Base-by-base conservation (phyloP, 2,113 vertebrate species). In the Hypomesus transpacificus region DNA sequence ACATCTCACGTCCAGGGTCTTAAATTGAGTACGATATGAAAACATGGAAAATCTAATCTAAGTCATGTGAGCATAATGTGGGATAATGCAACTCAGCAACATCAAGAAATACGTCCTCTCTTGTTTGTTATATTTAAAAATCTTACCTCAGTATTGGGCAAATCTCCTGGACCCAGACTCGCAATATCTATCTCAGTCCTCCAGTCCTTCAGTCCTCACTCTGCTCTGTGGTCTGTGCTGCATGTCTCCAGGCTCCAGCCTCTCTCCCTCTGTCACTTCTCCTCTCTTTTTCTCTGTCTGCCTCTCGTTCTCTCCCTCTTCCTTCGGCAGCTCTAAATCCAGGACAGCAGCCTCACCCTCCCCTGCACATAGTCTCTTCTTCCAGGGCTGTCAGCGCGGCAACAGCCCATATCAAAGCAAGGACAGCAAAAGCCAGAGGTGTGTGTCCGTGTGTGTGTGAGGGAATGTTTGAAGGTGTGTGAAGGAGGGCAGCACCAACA, bases 141-240 rank as follows among this genome's bases (percentile, higher is more conserved):
- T 82, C 89, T 89, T 88, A 91, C 89, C 88, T 89, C 71, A 68
- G 71, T 17, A 71, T 59, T 50, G 75, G 69, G 22, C 75, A 76
- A 77, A 70, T 82, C 80, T 84, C 83, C 79, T 61, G 73, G 72
- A 75, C 59, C 20, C 4, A 53, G 24, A 16, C 18, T 83, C 65
- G 82, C 77, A 81, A 80, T 54, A 51, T 71, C 17, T 46, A 46
- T 20, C 74, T 83, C 81, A 82, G 80, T 70, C 80, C 76, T 84
- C 80, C 74, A 11, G 39, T 46, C 9, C 63, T 69, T n/a, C 50
- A 6, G 51, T 46, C 58, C 28, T 61, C 73, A 82, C 80, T 79
- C 69, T 79, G 74, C 77, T 75, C 62, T 81, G 80, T 78, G 73
- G 77, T 82, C 64, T 81, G 62, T 70, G 67, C 80, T 82, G 81